A percentile compares a stretch with the other conserved stretches of the same genome.
phyloP scores from a whole-genome alignment of 2,113 vertebrate species.

The Catharus bicknelli region DNA sequence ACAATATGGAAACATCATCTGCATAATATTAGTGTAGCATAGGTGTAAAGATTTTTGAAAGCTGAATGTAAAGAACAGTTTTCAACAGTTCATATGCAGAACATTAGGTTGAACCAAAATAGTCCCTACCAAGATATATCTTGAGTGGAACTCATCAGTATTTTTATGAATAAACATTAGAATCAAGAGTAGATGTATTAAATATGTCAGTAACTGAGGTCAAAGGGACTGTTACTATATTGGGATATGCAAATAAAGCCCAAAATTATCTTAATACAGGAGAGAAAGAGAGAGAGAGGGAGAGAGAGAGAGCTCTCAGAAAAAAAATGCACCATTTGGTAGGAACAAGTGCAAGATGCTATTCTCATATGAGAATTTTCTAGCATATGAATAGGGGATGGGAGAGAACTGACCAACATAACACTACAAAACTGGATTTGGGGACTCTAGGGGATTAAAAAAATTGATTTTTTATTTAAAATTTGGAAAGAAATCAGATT shows the following conservation, averaged over 20 bases:
- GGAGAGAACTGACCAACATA: background rate
- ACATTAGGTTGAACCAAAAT: background rate
- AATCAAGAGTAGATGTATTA: background rate
- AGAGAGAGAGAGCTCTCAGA: background rate
- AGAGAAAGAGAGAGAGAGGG: background rate
- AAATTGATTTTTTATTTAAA: background rate
- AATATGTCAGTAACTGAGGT: background rate
- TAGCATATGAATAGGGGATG: background rate
- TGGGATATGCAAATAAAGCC: background rate
- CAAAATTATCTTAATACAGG: background rate
- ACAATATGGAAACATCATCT: background rate
- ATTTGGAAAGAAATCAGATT: background rate
- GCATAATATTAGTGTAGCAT: background rate
- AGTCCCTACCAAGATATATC: background rate
- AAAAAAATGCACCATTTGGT: background rate
- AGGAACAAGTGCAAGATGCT: background rate
- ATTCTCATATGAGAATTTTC: background rate
- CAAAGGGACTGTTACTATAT: background rate
- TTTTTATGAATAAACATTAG: conserved; percentile 19
- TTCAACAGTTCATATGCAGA: background rate
- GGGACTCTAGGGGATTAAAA: background rate
- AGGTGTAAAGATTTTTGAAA: background rate
- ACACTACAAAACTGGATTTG: background rate
- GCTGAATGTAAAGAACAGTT: background rate
- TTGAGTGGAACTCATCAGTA: background rate